phyloP scores from a whole-genome alignment of 92 coral and sea anemone genomes.

The Epizoanthus stellaris region DNA sequence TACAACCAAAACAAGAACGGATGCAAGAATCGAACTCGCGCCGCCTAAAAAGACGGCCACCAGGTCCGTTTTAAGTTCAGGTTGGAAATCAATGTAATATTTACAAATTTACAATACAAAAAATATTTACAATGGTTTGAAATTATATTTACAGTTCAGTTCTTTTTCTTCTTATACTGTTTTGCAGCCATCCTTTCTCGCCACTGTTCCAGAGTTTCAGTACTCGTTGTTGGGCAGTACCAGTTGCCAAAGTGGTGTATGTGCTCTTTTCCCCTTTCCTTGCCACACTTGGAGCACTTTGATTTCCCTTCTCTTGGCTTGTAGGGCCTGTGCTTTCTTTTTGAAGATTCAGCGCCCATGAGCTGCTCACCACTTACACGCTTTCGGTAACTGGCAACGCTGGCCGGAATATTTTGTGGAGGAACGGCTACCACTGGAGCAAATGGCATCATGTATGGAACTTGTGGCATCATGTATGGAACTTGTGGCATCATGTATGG shows the following conservation, averaged over 20 bases:
- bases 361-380: background rate
- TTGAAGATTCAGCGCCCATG: background rate
- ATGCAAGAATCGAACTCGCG: too few species aligned
- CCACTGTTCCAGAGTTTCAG: constrained; percentile 24
- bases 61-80: too few species aligned
- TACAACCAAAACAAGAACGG: too few species aligned
- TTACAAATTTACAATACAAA: too few species aligned
- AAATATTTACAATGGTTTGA: too few species aligned
- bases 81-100: too few species aligned
- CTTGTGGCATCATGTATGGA: background rate
- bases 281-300: constrained; percentile 38
- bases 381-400: constrained; percentile 8
- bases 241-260: constrained; percentile 40
- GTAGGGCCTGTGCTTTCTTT: background rate
- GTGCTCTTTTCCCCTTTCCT: constrained; percentile 18
- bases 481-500: background rate
- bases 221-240: constrained; percentile 29
- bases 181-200: constrained; percentile 24
- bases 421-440: background rate
- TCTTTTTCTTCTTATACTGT: background rate
- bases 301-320: background rate
- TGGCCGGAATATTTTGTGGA: background rate
- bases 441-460: background rate
- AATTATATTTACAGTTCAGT: too few species aligned
- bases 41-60: too few species aligned